Percentiles rank a stretch among this genome's conserved stretches.
phyloP scores from a whole-genome alignment of 1,140 invertebrate genomes.

The Aphaenogaster ashmeadi region DNA sequence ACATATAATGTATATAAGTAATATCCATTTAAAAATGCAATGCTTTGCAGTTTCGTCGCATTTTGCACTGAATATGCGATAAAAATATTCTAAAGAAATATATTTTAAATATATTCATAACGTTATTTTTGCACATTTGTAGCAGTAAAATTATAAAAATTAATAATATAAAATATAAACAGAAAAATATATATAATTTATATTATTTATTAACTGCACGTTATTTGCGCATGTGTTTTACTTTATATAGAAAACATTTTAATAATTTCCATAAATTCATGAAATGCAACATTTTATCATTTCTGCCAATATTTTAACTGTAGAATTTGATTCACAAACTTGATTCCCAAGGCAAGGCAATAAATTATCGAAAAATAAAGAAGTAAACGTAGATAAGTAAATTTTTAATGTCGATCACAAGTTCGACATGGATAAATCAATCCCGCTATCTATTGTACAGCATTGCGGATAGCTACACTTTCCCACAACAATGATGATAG shows the following conservation, averaged over 20 bases:
- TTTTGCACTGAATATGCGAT: constrained; percentile 1
- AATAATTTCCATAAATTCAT: neutral
- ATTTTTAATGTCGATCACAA: constrained; percentile 6
- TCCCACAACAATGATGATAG: constrained; percentile 41
- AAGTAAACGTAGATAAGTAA: neutral
- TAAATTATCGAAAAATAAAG: neutral
- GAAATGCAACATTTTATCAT: neutral
- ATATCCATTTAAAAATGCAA: neutral
- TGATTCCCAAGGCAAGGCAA: neutral
- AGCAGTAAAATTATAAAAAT: neutral
- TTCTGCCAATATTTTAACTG: neutral
- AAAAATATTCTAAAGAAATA: neutral
- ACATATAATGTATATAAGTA: neutral
- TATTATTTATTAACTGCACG: neutral
- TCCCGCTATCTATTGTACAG: neutral
- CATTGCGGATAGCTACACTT: constrained; percentile 2
- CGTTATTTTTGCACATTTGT: neutral
- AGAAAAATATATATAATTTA: neutral
- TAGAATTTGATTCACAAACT: neutral
- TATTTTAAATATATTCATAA: neutral
- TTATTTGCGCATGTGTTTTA: neutral
- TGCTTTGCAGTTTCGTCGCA: neutral
- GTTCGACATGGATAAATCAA: constrained; percentile 17
- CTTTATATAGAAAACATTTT: neutral
- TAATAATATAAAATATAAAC: neutral